Base-by-base conservation (phyloP, 2,888 invertebrate genomes). In the Polyploca ridens region DNA sequence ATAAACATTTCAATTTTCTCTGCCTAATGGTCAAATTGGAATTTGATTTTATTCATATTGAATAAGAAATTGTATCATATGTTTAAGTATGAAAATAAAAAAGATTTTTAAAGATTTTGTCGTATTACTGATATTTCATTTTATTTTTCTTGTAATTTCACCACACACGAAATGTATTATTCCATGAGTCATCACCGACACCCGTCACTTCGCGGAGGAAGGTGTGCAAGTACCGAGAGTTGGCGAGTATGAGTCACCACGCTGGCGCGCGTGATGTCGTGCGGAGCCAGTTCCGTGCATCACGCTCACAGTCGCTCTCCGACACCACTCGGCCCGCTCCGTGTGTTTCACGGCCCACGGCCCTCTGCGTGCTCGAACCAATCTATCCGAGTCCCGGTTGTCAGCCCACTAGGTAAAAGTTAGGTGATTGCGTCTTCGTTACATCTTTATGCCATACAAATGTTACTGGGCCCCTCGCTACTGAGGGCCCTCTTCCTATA, bases 51-150 rank as follows among this genome's bases (percentile, higher is more conserved):
- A 93, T 94, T 94, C 93, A 94, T 91, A 93, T 94, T 93, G 93
- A 93, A 94, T 94, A 90, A 80, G 83, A 86, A 85, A 90, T 89
- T 93, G 92, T 94, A 90, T 90, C 91, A 90, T 94, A 93, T 91
- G 89, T 93, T 92, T 93, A 92, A 93, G 91, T 93, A 93, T 93
- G 91, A 78, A 84, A 92, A 93, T 90, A 90, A 93, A 91, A 86
- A 78, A 81, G 71, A 82, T 82, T 88, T 67, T 70, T 78, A 82
- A 41, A 88, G 81, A 81, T 72, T 27, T 27, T 71, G 71, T 85
- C 82, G 83, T 84, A 77, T 88, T 74, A 87, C 83, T 89, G 83
- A 82, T 83, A 83, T 84, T 27, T 81, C 74, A 71, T 80, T 81
- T 83, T 81, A 79, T 76, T 79, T 84, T 81, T 81, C 76, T 81